phyloP scores from a whole-genome alignment of 2,888 invertebrate species.

The Drosophila dives region DNA sequence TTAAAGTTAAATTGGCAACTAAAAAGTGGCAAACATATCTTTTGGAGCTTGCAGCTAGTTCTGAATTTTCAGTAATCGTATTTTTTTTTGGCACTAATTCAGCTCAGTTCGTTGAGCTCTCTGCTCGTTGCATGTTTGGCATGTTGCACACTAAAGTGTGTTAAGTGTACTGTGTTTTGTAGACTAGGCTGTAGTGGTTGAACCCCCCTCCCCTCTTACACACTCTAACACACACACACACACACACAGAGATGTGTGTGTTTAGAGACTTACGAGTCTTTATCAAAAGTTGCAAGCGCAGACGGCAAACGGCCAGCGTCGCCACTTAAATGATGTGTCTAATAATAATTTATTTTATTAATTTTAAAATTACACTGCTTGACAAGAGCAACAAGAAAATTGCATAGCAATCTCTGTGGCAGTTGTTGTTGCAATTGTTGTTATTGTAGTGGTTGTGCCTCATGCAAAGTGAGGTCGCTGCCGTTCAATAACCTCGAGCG shows the following conservation, averaged over 20 bases:
- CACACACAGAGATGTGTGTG: conserved; percentile 31
- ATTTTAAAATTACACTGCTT: conserved; percentile 75
- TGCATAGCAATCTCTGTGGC: conserved; percentile 59
- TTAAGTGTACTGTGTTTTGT: conserved; percentile 42
- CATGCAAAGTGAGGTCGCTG: conserved; percentile 83
- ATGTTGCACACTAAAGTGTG: conserved; percentile 45
- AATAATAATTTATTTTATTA: conserved; percentile 81
- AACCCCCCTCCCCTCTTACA: neutral
- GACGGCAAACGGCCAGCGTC: conserved; percentile 2
- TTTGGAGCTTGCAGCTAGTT: neutral
- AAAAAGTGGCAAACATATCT: neutral
- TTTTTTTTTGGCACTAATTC: conserved; percentile 3
- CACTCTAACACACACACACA: conserved; percentile 2
- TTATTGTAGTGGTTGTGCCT: conserved; percentile 34
- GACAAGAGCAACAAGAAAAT: conserved; percentile 77
- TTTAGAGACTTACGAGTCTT: conserved; percentile 57
- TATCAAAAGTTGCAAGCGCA: conserved; percentile 58
- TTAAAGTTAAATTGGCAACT: neutral
- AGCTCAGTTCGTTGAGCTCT: conserved; percentile 19
- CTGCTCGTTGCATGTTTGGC: conserved; percentile 30
- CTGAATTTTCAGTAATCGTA: neutral
- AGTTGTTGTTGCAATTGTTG: conserved; percentile 18
- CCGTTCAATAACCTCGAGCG: conserved; percentile 83
- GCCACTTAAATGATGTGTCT: conserved; percentile 60
- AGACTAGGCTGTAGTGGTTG: neutral